A percentile compares a stretch with the other conserved stretches of the same genome.
These are phyloP conservation scores for Schizopygopsis malacanthus DNA, from an alignment of 2,797 vertebrate species.

Conservation along the genomic window DNA sequence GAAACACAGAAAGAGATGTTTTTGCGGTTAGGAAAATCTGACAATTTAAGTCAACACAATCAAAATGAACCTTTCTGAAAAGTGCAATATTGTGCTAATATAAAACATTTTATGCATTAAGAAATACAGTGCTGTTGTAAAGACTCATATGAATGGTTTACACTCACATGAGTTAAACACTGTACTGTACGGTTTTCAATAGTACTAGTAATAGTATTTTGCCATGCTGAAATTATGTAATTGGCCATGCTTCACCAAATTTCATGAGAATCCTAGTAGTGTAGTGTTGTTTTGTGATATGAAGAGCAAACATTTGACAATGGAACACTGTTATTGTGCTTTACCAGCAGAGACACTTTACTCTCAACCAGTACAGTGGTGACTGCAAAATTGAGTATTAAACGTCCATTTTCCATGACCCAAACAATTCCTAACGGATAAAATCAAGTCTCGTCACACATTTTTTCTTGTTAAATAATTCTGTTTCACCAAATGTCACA, in stretches of 20 bases:
- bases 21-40: background rate
- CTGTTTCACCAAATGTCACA: background rate
- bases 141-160: no score
- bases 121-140: background rate
- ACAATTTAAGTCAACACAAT: background rate
- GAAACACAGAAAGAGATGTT: background rate
- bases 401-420: background rate
- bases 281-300: background rate
- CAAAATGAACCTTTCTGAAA: background rate
- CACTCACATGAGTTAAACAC: background rate
- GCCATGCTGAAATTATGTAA: background rate
- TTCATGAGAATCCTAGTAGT: background rate
- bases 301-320: background rate
- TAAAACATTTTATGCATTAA: background rate
- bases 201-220: background rate
- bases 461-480: background rate
- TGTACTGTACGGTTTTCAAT: background rate
- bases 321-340: background rate
- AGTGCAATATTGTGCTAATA: background rate
- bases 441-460: background rate
- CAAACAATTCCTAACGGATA: background rate
- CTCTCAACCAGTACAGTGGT: background rate
- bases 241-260: background rate
- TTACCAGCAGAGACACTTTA: background rate
- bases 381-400: background rate